Percentiles rank a stretch among this genome's conserved stretches.
These are phyloP conservation scores for Acanthococcus lagerstroemiae DNA, from an alignment of 2,888 invertebrate genomes.

Conservation along the genomic window DNA sequence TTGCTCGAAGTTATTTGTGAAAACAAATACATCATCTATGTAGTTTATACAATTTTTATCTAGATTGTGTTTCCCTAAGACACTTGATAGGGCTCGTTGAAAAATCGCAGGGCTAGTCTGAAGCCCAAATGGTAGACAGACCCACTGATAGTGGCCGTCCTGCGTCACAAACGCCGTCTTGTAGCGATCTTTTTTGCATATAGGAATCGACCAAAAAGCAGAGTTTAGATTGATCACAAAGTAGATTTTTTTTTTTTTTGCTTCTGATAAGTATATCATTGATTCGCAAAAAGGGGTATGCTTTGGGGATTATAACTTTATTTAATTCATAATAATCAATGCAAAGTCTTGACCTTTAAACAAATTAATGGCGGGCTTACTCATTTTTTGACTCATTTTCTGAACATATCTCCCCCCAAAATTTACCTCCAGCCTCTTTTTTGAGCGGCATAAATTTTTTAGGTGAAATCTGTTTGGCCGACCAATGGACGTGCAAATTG, in stretches of 20 bases:
- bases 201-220: conserved; percentile 40
- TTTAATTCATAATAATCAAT: conserved; percentile 21
- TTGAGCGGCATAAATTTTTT: too few species aligned
- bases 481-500: too few species aligned
- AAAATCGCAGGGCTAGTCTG: conserved; percentile 32
- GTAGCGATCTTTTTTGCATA: conserved; percentile 9
- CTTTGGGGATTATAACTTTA: too few species aligned
- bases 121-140: conserved; percentile 14
- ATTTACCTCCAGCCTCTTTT: too few species aligned
- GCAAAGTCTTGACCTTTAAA: too few species aligned
- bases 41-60: conserved; percentile 35
- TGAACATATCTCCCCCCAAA: too few species aligned
- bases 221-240: conserved; percentile 41
- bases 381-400: too few species aligned
- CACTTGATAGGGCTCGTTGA: conserved; percentile 35
- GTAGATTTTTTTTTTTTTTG: conserved; percentile 39
- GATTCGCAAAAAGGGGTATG: conserved; percentile 10
- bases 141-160: conserved; percentile 6
- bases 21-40: conserved; percentile 36
- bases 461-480: too few species aligned
- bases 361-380: too few species aligned
- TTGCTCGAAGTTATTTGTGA: conserved; percentile 34
- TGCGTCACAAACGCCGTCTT: conserved; percentile 26
- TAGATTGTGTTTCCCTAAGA: too few species aligned
- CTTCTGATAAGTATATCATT: conserved; percentile 33